These are phyloP conservation scores for Corbicula japonica DNA, from an alignment of 2,888 invertebrate genomes.

Conservation along the genomic window DNA sequence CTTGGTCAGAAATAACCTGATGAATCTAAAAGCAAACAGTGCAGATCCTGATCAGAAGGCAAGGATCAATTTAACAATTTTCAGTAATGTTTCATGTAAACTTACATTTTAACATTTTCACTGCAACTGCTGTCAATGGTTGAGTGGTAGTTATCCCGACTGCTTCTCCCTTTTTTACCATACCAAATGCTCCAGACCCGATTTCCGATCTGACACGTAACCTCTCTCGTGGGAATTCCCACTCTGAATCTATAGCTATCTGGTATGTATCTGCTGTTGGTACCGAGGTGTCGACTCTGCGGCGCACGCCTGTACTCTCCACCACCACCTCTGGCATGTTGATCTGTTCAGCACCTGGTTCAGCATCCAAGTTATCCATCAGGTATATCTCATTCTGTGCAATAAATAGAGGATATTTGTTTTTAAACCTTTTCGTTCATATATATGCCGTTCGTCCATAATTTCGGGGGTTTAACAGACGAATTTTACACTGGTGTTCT, in stretches of 20 bases:
- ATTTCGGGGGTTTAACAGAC: too few relatives aligned
- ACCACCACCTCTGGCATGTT: not conserved
- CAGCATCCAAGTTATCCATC: not conserved
- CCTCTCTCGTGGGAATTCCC: not conserved
- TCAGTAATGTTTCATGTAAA: too few relatives aligned
- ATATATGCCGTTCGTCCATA: too few relatives aligned
- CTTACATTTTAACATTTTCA: not conserved
- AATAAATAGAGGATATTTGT: not conserved
- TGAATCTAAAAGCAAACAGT: too few relatives aligned
- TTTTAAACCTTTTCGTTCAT: too few relatives aligned
- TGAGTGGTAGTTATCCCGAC: not conserved
- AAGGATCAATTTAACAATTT: too few relatives aligned
- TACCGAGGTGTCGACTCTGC: not conserved
- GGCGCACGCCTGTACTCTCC: not conserved
- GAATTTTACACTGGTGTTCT: too few relatives aligned
- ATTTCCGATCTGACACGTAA: not conserved
- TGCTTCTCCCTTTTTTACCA: not conserved
- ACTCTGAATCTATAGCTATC: not conserved
- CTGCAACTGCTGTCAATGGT: not conserved
- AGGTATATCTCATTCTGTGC: not conserved
- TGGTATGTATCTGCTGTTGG: not conserved
- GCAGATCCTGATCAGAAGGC: too few relatives aligned
- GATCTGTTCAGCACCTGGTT: not conserved
- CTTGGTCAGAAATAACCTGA: too few relatives aligned
- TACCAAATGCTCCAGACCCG: not conserved